Evolutionary conservation across 2,888 invertebrate genomes (phyloP).

Genomic region (Cancer borealis): DNA sequence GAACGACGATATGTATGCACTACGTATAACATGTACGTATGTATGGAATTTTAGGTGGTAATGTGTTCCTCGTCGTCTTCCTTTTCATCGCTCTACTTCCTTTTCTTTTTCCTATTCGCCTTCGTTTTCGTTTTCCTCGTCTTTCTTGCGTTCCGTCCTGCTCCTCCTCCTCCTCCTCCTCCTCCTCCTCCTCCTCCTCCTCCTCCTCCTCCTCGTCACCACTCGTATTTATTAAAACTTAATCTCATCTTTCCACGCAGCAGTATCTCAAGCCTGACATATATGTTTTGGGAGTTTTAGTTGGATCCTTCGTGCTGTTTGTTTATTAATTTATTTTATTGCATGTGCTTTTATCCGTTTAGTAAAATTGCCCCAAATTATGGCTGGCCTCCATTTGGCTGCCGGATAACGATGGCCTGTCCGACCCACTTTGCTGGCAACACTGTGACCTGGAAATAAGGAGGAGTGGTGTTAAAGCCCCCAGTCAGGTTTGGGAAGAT

Average conservation of each 20-base stretch:
- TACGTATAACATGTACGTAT: too few species aligned
- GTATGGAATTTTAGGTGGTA: too few species aligned
- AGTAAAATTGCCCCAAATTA: slow-evolving; percentile 6
- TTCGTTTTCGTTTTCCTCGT: not conserved
- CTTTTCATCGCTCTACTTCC: not conserved
- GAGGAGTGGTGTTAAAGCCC: not conserved
- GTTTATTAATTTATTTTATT: slow-evolving; percentile 13
- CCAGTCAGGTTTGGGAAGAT: too few species aligned
- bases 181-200: not conserved
- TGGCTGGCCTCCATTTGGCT: not conserved
- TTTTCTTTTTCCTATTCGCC: not conserved
- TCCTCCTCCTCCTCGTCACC: not conserved
- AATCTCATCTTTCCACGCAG: not conserved
- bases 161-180: not conserved
- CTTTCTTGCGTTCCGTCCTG: not conserved
- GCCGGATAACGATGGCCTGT: not conserved
- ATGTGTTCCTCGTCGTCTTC: not conserved
- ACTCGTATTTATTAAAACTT: slow-evolving; percentile 15
- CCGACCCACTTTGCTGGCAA: not conserved
- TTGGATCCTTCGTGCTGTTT: not conserved
- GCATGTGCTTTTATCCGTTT: slow-evolving; percentile 4
- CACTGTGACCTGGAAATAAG: not conserved
- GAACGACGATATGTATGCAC: too few species aligned
- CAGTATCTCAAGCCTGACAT: not conserved
- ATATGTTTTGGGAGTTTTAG: not conserved